Conservation (phyloP, 1,140 invertebrate genomes). For the Coenobita brevimanus region DNA sequence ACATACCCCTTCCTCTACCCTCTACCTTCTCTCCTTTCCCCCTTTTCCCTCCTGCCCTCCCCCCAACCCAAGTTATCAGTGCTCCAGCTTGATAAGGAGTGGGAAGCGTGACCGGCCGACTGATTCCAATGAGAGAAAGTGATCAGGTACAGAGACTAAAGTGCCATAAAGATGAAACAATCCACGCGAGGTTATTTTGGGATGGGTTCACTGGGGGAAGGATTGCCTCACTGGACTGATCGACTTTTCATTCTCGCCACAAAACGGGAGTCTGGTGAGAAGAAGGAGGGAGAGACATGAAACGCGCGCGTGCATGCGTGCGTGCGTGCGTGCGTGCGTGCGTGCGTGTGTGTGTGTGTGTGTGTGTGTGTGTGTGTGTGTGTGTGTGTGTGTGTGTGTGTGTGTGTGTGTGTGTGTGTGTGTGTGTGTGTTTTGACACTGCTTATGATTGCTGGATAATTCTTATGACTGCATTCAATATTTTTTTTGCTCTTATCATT, state of each 20-base stretch:
- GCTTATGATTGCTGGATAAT: no score
- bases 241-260: no score
- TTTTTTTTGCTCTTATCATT: no score
- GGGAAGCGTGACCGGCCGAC: no score
- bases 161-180: no score
- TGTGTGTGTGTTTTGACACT: no score
- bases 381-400: background rate
- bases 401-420: background rate
- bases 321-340: background rate
- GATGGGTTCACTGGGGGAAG: no score
- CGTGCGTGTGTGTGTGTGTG: background rate
- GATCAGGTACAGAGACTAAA: background rate
- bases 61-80: background rate
- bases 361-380: background rate
- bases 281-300: background rate
- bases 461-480: no score
- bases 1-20: background rate
- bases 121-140: background rate
- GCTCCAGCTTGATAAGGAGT: background rate
- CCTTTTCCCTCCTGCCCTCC: background rate
- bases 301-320: background rate
- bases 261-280: background rate
- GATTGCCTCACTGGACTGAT: no score
- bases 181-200: no score
- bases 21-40: slow-evolving; percentile 11